Evolutionary conservation across 2,888 invertebrate species (phyloP), one percentile per base, ranked within the genome.

Genomic region (Drosophila pegasa): DNA sequence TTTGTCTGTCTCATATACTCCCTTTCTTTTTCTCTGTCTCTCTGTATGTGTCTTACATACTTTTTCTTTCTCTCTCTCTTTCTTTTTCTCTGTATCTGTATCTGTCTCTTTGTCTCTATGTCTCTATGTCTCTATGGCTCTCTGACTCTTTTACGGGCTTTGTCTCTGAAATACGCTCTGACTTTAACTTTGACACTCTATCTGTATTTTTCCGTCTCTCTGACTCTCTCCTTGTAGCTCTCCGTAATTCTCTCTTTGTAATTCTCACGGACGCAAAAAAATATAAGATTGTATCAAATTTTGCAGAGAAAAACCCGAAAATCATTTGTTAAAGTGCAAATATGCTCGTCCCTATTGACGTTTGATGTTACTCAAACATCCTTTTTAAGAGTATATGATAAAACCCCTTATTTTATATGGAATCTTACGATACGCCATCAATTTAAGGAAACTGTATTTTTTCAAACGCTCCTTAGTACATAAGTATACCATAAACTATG

Each of bases 401-500:
- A 48, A 4, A 8, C 2, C 3, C 14, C n/a, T 20, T 9, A 50
- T 22, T 50, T 50, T 25, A 2, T 16, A 35, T 12, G 14, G 8
- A 16, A 35, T 25, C 50, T n/a, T 25, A 9, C 3, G 12, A 47
- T 57, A 8, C 33, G 29, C 43, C 10, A 22, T 41, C 27, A 57
- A 57, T 52, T 57, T 56, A 56, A 47, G 7, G 33, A 16, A 27
- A 59, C 10, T 51, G 56, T 43, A 37, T 63, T 75, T 60, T 75
- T 20, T 43, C 52, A 73, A 35, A 16, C 18, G 2, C 14, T 10
- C 37, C 37, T 48, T 33, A 27, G 38, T 33, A 29, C 27, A 16
- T 29, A 41, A 38, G 51, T 51, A 27, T 33, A 51, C 54, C 43
- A 50, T 55, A 66, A 77, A 64, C 67, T 56, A 71, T 60, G 52